Base-by-base conservation (phyloP, 1,140 invertebrate species). In the Drosophila murphyi region DNA sequence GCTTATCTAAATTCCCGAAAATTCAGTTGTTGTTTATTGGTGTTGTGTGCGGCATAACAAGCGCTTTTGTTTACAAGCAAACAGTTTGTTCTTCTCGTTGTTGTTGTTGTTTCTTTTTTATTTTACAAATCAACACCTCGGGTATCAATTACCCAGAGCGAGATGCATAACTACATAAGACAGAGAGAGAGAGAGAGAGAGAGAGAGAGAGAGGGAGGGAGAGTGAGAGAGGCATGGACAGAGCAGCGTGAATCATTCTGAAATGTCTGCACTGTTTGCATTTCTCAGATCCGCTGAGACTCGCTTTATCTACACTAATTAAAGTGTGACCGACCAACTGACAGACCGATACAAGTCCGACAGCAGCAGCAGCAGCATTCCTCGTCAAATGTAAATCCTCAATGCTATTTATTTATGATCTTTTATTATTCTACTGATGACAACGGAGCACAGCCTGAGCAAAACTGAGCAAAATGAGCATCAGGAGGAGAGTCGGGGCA, bases 51-150 rank as follows among this genome's bases (percentile, higher is more conserved):
- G 74, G 72, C 79, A 77, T 82, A 82, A 82, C 76, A 78, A 78
- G 72, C 61, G 62, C 69, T 82, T 87, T 88, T 88, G 85, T 88
- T 88, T 88, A 76, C 76, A 80, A 83, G 83, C 83, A 87, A 87
- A 87, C 83, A 83, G 80, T 71, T 79, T 87, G 55, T 32, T 48
- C 43, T 35, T 60, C 41, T 87, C 77, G 79, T 79, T 81, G 43
- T 20, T 20, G 20, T 20, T 20, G 20, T 37, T 37, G 2, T 37
- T 60, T 51, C 31, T 62, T 62, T 74, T 88, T 88, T 87, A 61
- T 88, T 88, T 88, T 88, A 71, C 77, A 88, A 88, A 88, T 89
- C 83, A 88, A 88, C 83, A 88, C 85, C 83, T 88, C 70, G 85
- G 77, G 85, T 88, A 88, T 88, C 83, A 88, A 88, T 89, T 88